Conservation (phyloP, 64 coral and sea anemone genomes). For the Pocillopora damicornis region DNA sequence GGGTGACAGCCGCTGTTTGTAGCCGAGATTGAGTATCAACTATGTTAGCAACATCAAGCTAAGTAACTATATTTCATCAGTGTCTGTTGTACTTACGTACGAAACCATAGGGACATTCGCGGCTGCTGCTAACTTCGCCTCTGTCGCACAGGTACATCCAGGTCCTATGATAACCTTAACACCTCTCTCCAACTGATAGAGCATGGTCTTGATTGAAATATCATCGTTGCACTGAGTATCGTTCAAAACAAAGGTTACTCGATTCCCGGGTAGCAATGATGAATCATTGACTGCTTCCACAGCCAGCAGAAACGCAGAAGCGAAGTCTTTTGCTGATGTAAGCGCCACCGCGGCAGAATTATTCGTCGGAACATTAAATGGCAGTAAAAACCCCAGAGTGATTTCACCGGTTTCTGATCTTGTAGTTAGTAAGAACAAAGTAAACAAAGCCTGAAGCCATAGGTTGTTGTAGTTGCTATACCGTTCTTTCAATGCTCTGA, state of each 20-base stretch:
- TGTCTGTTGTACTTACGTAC: constrained; percentile 50
- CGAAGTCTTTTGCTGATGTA: constrained; percentile 4
- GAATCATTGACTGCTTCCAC: constrained; percentile 9
- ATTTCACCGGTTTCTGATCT: background rate
- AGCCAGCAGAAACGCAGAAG: constrained; percentile 18
- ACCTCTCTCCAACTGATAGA: constrained; percentile 27
- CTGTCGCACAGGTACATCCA: constrained; percentile 38
- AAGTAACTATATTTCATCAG: background rate
- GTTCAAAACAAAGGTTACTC: constrained; percentile 10
- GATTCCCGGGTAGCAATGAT: constrained; percentile 1
- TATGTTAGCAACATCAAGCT: background rate
- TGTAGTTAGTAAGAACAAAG: constrained; percentile 29
- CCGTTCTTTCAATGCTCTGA: background rate
- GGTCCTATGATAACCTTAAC: constrained; percentile 45
- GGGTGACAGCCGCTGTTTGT: background rate
- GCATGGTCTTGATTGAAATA: constrained; percentile 12
- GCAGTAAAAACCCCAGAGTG: constrained; percentile 38
- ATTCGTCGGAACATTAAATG: constrained; percentile 7
- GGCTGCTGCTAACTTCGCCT: constrained; percentile 24
- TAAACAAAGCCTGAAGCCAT: constrained; percentile 30
- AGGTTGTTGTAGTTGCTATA: constrained; percentile 10
- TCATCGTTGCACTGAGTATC: background rate
- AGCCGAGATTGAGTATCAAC: background rate
- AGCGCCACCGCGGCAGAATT: background rate
- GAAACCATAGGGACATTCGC: constrained; percentile 50